Evolutionary conservation across 1,140 invertebrate species (phyloP).

Genomic region (Branchinecta lynchi): DNA sequence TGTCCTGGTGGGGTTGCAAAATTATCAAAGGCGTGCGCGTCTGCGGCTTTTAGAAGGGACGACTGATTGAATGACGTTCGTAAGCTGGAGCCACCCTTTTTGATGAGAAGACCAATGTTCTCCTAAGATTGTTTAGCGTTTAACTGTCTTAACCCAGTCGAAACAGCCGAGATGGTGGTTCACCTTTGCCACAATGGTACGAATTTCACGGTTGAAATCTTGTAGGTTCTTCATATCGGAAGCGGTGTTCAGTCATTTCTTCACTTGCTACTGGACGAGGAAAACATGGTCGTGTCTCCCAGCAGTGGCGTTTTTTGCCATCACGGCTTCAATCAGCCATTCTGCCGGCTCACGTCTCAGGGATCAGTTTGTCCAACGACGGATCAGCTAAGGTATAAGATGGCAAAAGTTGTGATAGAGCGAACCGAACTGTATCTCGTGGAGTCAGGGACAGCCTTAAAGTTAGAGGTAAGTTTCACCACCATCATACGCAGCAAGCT

Average conservation of each 20-base stretch:
- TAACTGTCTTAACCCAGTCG: no score
- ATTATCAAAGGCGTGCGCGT: no score
- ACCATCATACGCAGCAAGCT: no score
- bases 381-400: slow-evolving; percentile 86
- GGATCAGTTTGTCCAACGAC: slow-evolving; percentile 51
- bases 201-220: slow-evolving; percentile 28
- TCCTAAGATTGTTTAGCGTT: no score
- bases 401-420: slow-evolving; percentile 80
- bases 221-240: slow-evolving; percentile 66
- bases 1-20: no score
- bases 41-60: no score
- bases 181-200: background rate
- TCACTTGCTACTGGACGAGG: slow-evolving; percentile 65
- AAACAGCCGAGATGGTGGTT: background rate
- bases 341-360: slow-evolving; percentile 23
- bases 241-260: slow-evolving; percentile 76
- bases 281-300: slow-evolving; percentile 69
- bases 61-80: no score
- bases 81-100: no score
- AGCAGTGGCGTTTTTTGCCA: slow-evolving; percentile 62
- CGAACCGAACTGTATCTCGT: slow-evolving; percentile 77
- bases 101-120: no score
- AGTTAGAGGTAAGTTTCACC: slow-evolving; percentile 50
- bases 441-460: slow-evolving; percentile 68
- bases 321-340: slow-evolving; percentile 39